phyloP scores from a whole-genome alignment of 2,113 vertebrate genomes.

The Serilophus lunatus region DNA sequence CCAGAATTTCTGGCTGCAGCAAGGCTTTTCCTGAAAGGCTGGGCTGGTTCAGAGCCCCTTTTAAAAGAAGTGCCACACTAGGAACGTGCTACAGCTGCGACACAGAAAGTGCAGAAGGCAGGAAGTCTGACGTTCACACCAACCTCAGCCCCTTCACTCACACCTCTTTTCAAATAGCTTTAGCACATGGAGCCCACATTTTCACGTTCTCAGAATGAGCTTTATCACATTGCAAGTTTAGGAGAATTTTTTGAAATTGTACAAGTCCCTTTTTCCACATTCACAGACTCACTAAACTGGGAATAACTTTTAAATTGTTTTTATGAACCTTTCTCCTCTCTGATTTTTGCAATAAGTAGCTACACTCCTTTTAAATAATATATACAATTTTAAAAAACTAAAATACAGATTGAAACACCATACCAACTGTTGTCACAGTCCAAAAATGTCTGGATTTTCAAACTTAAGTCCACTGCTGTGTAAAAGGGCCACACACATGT shows the following conservation, averaged over 20 bases:
- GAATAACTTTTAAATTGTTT: not conserved
- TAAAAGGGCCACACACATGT: conserved; percentile 65
- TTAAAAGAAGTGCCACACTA: conserved; percentile 42
- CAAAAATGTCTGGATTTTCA: conserved; percentile 68
- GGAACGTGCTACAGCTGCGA: conserved; percentile 39
- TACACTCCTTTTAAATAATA: not conserved
- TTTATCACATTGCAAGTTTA: conserved; percentile 8
- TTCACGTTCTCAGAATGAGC: conserved; percentile 28
- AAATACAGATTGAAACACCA: conserved; percentile 48
- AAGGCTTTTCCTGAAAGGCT: conserved; percentile 5
- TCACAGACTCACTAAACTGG: not conserved
- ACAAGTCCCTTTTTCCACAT: not conserved
- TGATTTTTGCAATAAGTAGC: not conserved
- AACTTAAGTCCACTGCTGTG: conserved; percentile 61
- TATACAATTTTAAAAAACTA: not conserved
- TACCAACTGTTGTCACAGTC: conserved; percentile 59
- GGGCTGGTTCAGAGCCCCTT: conserved; percentile 27
- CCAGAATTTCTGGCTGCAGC: conserved; percentile 55
- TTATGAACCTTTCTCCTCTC: not conserved
- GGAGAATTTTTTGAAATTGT: not conserved
- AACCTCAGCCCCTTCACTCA: conserved; percentile 59
- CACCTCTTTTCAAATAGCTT: conserved; percentile 67
- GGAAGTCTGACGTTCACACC: conserved; percentile 67
- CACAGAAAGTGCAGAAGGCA: conserved; percentile 60
- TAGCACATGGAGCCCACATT: conserved; percentile 67